phyloP scores from a whole-genome alignment of 1,140 invertebrate species.

The Grapholita molesta region DNA sequence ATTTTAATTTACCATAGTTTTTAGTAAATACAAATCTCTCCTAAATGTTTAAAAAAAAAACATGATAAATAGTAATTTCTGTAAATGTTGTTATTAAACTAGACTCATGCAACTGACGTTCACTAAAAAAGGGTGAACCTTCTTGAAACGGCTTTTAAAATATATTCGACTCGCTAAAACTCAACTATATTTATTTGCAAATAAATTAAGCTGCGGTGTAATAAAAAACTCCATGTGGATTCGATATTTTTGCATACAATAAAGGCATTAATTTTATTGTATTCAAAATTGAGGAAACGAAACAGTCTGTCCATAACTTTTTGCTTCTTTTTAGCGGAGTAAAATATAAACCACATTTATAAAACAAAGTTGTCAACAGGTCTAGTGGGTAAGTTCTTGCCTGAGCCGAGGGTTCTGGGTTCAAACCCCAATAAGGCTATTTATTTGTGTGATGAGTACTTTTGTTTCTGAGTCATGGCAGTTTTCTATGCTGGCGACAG shows the following conservation, averaged over 20 bases:
- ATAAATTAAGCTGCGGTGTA: neutral
- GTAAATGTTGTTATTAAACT: neutral
- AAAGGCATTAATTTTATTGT: slow-evolving; percentile 18
- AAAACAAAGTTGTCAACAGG: neutral
- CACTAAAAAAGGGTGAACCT: neutral
- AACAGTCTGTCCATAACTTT: slow-evolving; percentile 22
- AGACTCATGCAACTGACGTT: neutral
- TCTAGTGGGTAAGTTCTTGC: too few species aligned
- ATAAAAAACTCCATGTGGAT: neutral
- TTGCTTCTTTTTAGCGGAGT: slow-evolving; percentile 26
- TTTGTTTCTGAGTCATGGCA: too few species aligned
- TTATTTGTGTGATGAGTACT: too few species aligned
- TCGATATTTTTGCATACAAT: slow-evolving; percentile 3
- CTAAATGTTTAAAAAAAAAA: too few species aligned
- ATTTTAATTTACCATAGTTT: too few species aligned
- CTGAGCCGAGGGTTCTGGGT: too few species aligned
- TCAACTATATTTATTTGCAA: slow-evolving; percentile 12
- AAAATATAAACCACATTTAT: slow-evolving; percentile 30
- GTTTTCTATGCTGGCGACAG: too few species aligned
- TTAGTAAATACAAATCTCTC: too few species aligned
- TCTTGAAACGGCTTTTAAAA: neutral
- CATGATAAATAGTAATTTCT: neutral
- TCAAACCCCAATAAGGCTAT: too few species aligned
- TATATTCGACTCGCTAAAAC: neutral
- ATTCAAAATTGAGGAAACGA: slow-evolving; percentile 14